These are phyloP conservation scores for Lycocerus yunnanus DNA, from an alignment of 2,888 invertebrate genomes.

Conservation along the genomic window DNA sequence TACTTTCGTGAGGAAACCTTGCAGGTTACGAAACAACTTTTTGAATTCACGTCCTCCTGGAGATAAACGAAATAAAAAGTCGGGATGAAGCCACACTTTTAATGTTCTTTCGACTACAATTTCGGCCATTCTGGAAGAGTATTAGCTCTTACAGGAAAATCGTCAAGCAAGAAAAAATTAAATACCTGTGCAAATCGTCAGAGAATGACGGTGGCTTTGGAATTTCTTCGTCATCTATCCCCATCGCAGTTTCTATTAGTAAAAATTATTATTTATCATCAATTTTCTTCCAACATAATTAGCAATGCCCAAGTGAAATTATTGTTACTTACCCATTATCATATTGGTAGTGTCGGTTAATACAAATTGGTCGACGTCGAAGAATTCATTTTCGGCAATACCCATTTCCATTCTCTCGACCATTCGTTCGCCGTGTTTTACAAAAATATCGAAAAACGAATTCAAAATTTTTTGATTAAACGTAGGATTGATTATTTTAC, in stretches of 20 bases:
- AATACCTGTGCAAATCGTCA: background rate
- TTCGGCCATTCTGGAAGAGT: background rate
- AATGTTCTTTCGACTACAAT: background rate
- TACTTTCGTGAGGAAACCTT: background rate
- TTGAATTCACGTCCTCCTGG: background rate
- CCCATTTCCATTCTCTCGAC: background rate
- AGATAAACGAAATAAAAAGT: background rate
- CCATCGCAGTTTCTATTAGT: background rate
- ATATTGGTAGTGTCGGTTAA: background rate
- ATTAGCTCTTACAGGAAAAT: no score
- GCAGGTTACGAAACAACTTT: background rate
- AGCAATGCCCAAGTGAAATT: no score
- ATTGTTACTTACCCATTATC: background rate
- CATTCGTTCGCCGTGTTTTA: background rate
- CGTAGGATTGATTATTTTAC: background rate
- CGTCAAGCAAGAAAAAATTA: no score
- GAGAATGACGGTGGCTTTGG: background rate
- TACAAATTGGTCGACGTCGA: background rate
- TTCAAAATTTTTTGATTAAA: background rate
- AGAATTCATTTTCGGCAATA: background rate
- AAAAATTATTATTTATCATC: background rate
- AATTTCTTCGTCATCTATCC: background rate
- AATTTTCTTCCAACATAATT: no score
- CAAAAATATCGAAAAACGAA: background rate
- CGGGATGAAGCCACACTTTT: background rate